phyloP scores from a whole-genome alignment of 1,140 invertebrate species.

The Aphelenchoides besseyi region DNA sequence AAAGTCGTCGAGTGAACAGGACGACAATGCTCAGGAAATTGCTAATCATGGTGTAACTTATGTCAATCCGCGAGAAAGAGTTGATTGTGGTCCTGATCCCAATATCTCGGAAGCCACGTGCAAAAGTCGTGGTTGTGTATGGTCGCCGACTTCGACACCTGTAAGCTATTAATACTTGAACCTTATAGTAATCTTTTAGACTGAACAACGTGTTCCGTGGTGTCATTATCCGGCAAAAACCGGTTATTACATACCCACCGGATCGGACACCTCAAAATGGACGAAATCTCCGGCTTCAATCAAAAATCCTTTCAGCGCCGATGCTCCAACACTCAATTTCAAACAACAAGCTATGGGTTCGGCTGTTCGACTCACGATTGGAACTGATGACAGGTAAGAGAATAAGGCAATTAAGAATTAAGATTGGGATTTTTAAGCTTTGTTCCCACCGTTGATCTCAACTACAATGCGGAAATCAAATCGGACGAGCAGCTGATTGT shows the following conservation, averaged over 20 bases:
- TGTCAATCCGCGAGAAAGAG: conserved; percentile 62
- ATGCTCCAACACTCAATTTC: conserved; percentile 30
- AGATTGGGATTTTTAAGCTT: conserved; percentile 4
- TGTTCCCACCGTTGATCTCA: conserved; percentile 29
- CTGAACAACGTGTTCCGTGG: conserved; percentile 35
- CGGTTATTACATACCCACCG: conserved; percentile 28
- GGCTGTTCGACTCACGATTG: conserved; percentile 41
- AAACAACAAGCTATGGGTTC: conserved; percentile 31
- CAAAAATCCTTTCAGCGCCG: conserved; percentile 43
- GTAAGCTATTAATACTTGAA: background rate
- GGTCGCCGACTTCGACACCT: conserved; percentile 61
- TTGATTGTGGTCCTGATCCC: conserved; percentile 75
- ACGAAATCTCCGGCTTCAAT: conserved; percentile 22
- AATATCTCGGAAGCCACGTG: conserved; percentile 69
- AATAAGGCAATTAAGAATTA: background rate
- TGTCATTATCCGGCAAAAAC: conserved; percentile 47
- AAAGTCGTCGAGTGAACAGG: no score
- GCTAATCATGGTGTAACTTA: background rate
- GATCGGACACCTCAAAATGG: background rate
- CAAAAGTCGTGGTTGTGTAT: conserved; percentile 72
- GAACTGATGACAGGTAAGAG: conserved; percentile 30
- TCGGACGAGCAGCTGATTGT: conserved; percentile 30
- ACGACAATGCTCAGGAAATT: no score
- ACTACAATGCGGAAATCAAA: conserved; percentile 19
- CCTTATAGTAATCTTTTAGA: background rate